These are phyloP conservation scores for Microdon myrmicae DNA, from an alignment of 2,888 invertebrate genomes.

Conservation along the genomic window DNA sequence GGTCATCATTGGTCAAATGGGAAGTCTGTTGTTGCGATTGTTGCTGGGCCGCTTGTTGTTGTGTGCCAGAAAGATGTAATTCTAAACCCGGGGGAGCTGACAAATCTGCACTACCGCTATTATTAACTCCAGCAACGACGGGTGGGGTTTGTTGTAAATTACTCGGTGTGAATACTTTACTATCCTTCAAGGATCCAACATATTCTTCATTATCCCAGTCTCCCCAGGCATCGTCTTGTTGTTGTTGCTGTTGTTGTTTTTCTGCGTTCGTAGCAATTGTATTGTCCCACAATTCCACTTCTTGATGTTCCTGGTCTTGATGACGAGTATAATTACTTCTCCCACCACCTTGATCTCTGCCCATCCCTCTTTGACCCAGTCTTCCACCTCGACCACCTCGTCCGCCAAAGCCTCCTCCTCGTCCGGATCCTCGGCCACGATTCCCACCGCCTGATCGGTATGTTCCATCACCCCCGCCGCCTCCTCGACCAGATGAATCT, in stretches of 20 bases:
- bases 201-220: slow-evolving; percentile 95
- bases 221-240: slow-evolving; percentile 69
- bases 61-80: slow-evolving; percentile 60
- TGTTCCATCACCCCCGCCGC: slow-evolving; percentile 60
- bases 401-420: slow-evolving; percentile 67
- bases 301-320: slow-evolving; percentile 65
- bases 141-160: slow-evolving; percentile 63
- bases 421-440: slow-evolving; percentile 68
- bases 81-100: slow-evolving; percentile 68
- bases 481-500: slow-evolving; percentile 66
- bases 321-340: slow-evolving; percentile 58
- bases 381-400: slow-evolving; percentile 69
- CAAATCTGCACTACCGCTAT: slow-evolving; percentile 57
- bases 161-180: slow-evolving; percentile 89
- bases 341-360: slow-evolving; percentile 57
- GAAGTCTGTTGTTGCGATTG: slow-evolving; percentile 56
- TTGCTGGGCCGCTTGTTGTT: slow-evolving; percentile 40
- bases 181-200: slow-evolving; percentile 92
- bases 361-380: slow-evolving; percentile 55
- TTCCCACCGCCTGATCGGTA: slow-evolving; percentile 65
- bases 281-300: slow-evolving; percentile 73
- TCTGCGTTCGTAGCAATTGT: slow-evolving; percentile 66
- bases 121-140: slow-evolving; percentile 55
- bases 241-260: slow-evolving; percentile 60
- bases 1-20: slow-evolving; percentile 59